Evolutionary conservation across 2,888 invertebrate species (phyloP).

Genomic region (Hirudinaria manillensis): DNA sequence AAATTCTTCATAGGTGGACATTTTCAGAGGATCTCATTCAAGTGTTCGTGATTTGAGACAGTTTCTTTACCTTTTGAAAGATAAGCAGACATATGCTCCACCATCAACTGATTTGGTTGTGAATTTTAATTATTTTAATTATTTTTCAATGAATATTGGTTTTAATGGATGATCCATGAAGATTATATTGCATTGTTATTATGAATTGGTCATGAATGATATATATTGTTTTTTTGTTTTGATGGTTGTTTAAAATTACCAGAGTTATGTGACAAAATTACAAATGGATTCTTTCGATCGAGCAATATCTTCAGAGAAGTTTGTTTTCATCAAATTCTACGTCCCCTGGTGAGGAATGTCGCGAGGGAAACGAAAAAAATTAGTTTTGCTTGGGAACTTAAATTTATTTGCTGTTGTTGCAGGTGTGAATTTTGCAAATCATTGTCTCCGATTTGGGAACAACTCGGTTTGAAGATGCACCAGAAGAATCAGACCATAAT

Average conservation of each 20-base stretch:
- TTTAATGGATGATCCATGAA: too few species aligned
- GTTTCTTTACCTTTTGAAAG: not conserved
- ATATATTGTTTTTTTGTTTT: too few species aligned
- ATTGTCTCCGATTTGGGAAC: slow-evolving; percentile 23
- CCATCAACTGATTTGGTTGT: not conserved
- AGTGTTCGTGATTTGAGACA: not conserved
- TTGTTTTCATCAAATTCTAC: slow-evolving; percentile 80
- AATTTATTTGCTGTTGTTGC: not conserved
- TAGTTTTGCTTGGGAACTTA: not conserved
- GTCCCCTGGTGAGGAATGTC: slow-evolving; percentile 72
- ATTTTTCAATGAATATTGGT: too few species aligned
- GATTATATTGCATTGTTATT: too few species aligned
- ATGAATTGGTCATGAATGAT: not conserved
- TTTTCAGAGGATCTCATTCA: slow-evolving; percentile 21
- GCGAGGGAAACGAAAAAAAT: not conserved
- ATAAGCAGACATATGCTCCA: not conserved
- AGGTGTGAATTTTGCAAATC: slow-evolving; percentile 29
- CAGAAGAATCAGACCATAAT: not conserved
- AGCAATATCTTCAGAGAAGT: slow-evolving; percentile 48
- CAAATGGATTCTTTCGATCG: slow-evolving; percentile 1
- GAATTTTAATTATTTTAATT: not conserved
- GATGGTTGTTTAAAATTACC: not conserved
- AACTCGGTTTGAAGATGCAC: slow-evolving; percentile 16
- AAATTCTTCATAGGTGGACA: slow-evolving; percentile 1
- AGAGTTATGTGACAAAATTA: not conserved